Evolutionary conservation across 2,888 invertebrate species (phyloP).

Genomic region (Cryptus viduatorius): DNA sequence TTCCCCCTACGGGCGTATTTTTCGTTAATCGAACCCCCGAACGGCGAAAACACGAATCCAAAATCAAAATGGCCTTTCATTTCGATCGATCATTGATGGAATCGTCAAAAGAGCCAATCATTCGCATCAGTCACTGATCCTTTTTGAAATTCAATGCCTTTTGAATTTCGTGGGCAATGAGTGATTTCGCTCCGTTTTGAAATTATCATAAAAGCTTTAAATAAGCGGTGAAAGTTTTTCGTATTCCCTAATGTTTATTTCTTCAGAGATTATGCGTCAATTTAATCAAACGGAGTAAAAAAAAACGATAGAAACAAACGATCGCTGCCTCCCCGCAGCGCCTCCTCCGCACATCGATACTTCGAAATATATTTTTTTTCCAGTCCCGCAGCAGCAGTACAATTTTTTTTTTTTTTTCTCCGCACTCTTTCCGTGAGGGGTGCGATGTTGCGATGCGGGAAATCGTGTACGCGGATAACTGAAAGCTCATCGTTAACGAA

Average conservation of each 20-base stretch:
- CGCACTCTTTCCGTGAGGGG: not conserved
- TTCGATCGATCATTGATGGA: not conserved
- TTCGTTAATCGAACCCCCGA: not conserved
- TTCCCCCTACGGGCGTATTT: not conserved
- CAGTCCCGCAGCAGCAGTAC: no score
- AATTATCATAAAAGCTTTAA: no score
- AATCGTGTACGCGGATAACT: not conserved
- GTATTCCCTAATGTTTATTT: no score
- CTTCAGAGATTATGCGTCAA: no score
- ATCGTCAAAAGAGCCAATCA: not conserved
- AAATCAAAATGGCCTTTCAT: not conserved
- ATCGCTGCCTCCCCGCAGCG: no score
- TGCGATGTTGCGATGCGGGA: not conserved
- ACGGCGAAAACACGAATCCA: not conserved
- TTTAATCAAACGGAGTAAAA: no score
- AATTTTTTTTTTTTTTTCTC: no score
- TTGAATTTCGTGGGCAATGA: not conserved
- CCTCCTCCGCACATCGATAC: no score
- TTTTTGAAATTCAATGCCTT: not conserved
- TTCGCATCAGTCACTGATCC: not conserved
- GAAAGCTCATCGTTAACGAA: slow-evolving; percentile 72
- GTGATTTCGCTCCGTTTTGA: no score
- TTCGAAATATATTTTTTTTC: no score
- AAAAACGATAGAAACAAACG: no score
- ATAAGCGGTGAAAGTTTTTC: no score